Evolutionary conservation across 2,888 invertebrate species (phyloP).

Genomic region (Vesta saturnalis): DNA sequence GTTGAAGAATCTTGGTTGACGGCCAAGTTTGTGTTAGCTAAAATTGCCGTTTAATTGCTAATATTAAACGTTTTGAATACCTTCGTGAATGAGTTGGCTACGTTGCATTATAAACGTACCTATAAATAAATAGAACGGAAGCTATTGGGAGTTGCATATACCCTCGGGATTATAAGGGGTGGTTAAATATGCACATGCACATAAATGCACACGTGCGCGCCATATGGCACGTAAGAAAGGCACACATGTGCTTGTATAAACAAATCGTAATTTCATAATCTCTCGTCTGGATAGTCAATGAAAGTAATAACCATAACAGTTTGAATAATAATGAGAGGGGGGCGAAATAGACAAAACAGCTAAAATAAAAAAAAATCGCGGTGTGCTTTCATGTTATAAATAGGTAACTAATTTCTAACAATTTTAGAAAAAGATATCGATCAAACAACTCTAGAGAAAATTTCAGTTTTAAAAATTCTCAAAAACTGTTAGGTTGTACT

Average conservation of each 20-base stretch:
- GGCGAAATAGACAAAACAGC: too few relatives aligned
- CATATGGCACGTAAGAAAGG: not conserved
- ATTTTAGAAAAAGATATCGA: too few relatives aligned
- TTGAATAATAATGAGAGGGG: too few relatives aligned
- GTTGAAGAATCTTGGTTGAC: not conserved
- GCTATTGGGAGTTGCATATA: constrained; percentile 5
- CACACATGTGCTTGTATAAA: constrained; percentile 2
- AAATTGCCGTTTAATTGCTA: not conserved
- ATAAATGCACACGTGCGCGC: constrained; percentile 18
- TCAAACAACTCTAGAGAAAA: too few relatives aligned
- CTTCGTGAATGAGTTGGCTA: not conserved
- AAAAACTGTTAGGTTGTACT: too few relatives aligned
- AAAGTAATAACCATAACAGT: too few relatives aligned
- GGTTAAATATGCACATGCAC: constrained; percentile 19
- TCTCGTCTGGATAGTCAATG: not conserved
- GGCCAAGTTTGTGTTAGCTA: not conserved
- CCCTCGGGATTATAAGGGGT: constrained; percentile 20
- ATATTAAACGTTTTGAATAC: too few relatives aligned
- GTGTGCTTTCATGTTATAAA: too few relatives aligned
- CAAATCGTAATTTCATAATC: constrained; percentile 2
- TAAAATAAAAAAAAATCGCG: too few relatives aligned
- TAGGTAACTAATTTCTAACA: too few relatives aligned
- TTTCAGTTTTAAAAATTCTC: too few relatives aligned
- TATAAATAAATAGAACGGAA: constrained; percentile 23
- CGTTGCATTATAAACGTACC: not conserved